Percentiles rank a stretch among this genome's conserved stretches.
Conservation (phyloP, 2,888 invertebrate genomes). For the Philhelius pedissequus region DNA sequence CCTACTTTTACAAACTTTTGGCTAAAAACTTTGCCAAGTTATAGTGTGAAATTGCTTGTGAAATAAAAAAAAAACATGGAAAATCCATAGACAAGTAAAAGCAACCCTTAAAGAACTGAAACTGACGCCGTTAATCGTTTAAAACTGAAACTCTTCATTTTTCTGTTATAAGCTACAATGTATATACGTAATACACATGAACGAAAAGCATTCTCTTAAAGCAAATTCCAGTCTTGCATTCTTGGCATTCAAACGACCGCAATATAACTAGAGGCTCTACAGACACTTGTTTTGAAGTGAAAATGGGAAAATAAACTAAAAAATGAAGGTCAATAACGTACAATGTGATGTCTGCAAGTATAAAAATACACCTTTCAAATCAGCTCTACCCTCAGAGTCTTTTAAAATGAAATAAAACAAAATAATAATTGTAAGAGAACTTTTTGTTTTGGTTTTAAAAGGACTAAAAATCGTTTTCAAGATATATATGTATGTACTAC, state of each 20-base stretch:
- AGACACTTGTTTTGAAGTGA: background rate
- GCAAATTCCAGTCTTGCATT: conserved; percentile 14
- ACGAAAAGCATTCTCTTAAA: background rate
- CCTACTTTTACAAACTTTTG: conserved; percentile 35
- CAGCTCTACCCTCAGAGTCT: background rate
- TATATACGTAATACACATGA: background rate
- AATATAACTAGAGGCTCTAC: conserved; percentile 18
- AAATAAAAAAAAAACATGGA: conserved; percentile 25
- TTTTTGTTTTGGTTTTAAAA: background rate
- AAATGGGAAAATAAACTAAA: conserved; percentile 11
- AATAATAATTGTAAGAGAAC: background rate
- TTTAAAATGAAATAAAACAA: background rate
- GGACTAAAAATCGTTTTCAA: background rate
- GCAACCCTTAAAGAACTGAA: conserved; percentile 29
- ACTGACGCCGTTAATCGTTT: background rate
- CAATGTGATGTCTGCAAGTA: background rate
- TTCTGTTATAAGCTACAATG: background rate
- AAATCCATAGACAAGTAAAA: background rate
- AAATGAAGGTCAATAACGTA: background rate
- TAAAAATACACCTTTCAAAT: background rate
- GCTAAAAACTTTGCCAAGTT: conserved; percentile 49
- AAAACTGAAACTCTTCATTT: background rate
- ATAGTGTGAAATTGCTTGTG: conserved; percentile 61
- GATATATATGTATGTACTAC: no score
- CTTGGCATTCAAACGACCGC: conserved; percentile 11